Base-by-base conservation (phyloP, 2,797 vertebrate species). In the Macrochelys suwanniensis region DNA sequence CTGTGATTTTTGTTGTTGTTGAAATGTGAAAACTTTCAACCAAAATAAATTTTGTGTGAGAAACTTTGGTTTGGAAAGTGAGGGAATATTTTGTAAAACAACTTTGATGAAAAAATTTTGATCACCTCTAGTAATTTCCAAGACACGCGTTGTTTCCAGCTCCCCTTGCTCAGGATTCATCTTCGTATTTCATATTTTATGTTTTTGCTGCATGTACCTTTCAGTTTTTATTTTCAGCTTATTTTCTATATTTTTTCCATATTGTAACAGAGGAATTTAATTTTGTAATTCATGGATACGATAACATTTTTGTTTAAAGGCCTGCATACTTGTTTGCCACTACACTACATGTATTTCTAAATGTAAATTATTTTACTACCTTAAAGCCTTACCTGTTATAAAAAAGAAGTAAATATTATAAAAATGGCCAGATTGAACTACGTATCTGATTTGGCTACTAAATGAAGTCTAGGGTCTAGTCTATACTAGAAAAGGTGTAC, bases 301-400 rank as follows among this genome's bases (percentile, higher is more conserved):
- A 17, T 37, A n/a, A 37, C 15, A 71, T 71, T 42, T 54, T 31
- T 4, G 49, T 88, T 33, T 4, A 15, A 65, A 0, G 5, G 53
- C 19, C 77, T 3, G 1, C 2, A 37, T 0, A n/a, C 85, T 92
- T 83, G 0, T 37, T 47, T 19, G 3, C 87, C 16, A 0, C 25
- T 37, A 16, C 2, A 0, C 1, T 23, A 16, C 13, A 0, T 2
- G 2, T n/a, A 1, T 23, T 92, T 71, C 77, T 37, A 31, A 26
- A 2, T 3, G 1, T 0, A 13, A 65, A 3, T n/a, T 79, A n/a
- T 21, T 68, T 68, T 68, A 33, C 68, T 49, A 21, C 71, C 21
- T 87, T 28, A 11, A 50, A 87, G 25, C 57, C 26, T 12, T 65
- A 78, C 28, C 33, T 51, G 31, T 82, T 65, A 37, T 37, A n/a